Evolutionary conservation across 2,797 vertebrate species (phyloP), one percentile per base, ranked within the genome.

Genomic region (Poliocrania exsul): DNA sequence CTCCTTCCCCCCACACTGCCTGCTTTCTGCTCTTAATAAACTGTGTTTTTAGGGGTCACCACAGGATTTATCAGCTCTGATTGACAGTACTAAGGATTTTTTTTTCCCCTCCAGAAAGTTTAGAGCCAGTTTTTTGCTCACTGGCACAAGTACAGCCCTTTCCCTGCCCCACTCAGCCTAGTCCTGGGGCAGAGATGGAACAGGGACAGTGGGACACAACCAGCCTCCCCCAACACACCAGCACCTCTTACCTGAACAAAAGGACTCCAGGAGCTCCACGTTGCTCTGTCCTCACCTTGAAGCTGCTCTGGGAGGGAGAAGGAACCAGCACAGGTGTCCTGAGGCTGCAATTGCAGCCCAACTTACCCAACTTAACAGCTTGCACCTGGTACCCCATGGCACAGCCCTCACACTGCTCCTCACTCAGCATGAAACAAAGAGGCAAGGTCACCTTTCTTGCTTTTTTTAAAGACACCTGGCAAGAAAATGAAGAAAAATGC

Each of bases 221-320:
- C 57, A 61, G 1, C 46, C 57, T 37, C 46, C 62, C 40, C 49
- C 12, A 8, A 17, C 57, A 25, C 35, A 19, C 5, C 0, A 38
- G 16, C 9, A 14, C 8, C 8, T 37, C 95, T 88, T 92, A 93
- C 91, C 95, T 93, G 78, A 62, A 6, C 2, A 0, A 49, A 56
- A 37, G 0, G 0, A 11, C 38, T 66, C 38, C 14, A 0, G 20
- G 8, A 84, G 11, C 58, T 62, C 47, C 58, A 10, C 0, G 0
- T 14, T 1, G 1, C 21, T 9, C 20, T 2, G 0, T 18, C 29
- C 40, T 44, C 21, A 0, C 17, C 20, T 29, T 24, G 4, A 14
- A n/a, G 50, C 47, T 8, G 1, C 5, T 1, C 46, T 8, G 2
- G 3, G 13, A 38, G 25, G 13, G 29, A 35, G 46, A 33, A 16